phyloP scores from a whole-genome alignment of 2,797 vertebrate species.

The Muscicapa striata region DNA sequence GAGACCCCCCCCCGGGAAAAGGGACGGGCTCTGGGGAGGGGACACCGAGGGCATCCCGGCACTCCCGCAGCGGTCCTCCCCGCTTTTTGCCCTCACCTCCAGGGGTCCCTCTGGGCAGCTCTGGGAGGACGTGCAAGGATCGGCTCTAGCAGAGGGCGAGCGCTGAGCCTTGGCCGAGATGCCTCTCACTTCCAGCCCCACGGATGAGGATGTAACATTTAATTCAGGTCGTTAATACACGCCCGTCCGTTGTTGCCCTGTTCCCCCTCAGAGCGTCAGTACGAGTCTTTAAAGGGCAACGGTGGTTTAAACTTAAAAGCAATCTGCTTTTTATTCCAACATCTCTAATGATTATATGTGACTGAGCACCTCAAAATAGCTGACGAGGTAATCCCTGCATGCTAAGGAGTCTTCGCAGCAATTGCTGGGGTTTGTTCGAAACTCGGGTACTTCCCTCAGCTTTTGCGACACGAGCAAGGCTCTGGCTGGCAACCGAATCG shows the following conservation, averaged over 20 bases:
- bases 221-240: background rate
- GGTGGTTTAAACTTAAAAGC: background rate
- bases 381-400: background rate
- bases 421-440: background rate
- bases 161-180: background rate
- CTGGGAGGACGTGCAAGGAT: conserved; percentile 17
- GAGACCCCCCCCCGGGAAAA: background rate
- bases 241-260: background rate
- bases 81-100: background rate
- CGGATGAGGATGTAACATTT: background rate
- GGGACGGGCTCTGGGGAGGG: background rate
- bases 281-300: background rate
- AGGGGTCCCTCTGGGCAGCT: background rate
- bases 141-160: background rate
- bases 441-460: background rate
- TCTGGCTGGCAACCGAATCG: background rate
- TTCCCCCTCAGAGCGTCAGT: background rate
- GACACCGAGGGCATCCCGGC: background rate
- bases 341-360: background rate
- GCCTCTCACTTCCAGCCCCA: background rate
- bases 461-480: background rate
- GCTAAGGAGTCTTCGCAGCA: background rate
- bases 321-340: background rate
- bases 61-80: background rate
- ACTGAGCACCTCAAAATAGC: background rate